A percentile compares a stretch with the other conserved stretches of the same genome.
phyloP scores from a whole-genome alignment of 2,113 vertebrate genomes.

The Meleagris gallopavo region DNA sequence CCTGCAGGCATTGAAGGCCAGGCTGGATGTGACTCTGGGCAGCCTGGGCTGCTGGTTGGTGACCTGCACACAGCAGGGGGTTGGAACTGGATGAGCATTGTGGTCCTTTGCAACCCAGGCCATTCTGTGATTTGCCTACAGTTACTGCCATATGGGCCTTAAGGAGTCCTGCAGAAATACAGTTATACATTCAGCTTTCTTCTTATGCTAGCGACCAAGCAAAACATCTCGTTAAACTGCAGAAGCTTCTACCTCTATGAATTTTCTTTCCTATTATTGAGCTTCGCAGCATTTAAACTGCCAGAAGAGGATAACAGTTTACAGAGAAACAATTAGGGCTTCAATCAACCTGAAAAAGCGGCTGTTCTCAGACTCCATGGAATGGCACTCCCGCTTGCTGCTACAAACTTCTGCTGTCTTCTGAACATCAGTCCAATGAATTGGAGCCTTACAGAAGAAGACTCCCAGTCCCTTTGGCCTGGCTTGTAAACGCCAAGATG shows the following conservation, averaged over 20 bases:
- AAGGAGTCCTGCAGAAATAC: not conserved
- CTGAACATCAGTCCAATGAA: constrained; percentile 96
- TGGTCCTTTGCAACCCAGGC: too few relatives aligned
- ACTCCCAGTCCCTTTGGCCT: constrained; percentile 92
- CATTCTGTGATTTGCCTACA: not conserved
- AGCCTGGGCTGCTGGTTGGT: too few relatives aligned
- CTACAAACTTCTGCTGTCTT: constrained; percentile 88
- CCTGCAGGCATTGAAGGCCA: too few relatives aligned
- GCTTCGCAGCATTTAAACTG: not conserved
- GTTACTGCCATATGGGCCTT: not conserved
- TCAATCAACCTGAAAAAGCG: constrained; percentile 90
- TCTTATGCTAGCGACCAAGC: not conserved
- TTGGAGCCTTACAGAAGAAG: constrained; percentile 95
- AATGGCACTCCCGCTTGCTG: constrained; percentile 94
- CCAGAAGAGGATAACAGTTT: not conserved
- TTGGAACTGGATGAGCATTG: too few relatives aligned
- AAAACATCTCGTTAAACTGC: not conserved
- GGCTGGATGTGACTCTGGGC: too few relatives aligned
- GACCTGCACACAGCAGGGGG: too few relatives aligned
- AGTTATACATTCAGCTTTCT: not conserved
- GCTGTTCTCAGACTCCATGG: constrained; percentile 90
- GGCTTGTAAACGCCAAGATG: constrained; percentile 95
- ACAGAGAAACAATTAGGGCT: not conserved
- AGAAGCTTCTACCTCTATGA: not conserved
- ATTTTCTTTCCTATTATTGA: not conserved